Conservation (phyloP, 2,888 invertebrate genomes). For the Lysandra bellargus region DNA sequence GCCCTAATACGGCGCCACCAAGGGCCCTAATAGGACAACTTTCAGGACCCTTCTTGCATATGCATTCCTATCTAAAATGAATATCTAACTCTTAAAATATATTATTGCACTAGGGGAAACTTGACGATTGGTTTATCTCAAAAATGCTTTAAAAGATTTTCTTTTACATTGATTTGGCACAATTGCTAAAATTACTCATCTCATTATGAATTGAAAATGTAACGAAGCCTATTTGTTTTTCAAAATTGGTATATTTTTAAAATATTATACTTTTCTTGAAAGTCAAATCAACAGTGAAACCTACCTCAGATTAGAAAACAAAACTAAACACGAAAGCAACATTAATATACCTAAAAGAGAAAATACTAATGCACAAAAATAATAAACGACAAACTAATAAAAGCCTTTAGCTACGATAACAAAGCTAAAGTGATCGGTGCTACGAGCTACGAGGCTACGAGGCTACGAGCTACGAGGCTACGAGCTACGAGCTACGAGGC, state of each 20-base stretch:
- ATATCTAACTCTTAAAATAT: background rate
- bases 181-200: background rate
- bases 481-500: slow-evolving; percentile 50
- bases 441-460: slow-evolving; percentile 37
- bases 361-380: slow-evolving; percentile 16
- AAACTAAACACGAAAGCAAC: background rate
- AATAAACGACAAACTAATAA: slow-evolving; percentile 41
- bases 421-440: slow-evolving; percentile 53
- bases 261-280: too few species aligned
- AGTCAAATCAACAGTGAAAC: background rate
- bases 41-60: slow-evolving; percentile 44
- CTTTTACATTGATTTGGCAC: background rate
- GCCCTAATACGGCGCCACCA: slow-evolving; percentile 60
- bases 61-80: slow-evolving; percentile 23
- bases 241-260: too few species aligned
- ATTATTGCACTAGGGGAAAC: slow-evolving; percentile 13
- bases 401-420: slow-evolving; percentile 61
- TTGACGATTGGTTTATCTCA: background rate
- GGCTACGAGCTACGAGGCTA: slow-evolving; percentile 43
- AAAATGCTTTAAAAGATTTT: background rate
- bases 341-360: background rate
- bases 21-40: slow-evolving; percentile 64
- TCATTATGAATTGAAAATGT: too few species aligned
- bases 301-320: background rate
- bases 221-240: too few species aligned